Evolutionary conservation across 2,113 vertebrate species (phyloP).

Genomic region (Onychorhynchus coronatus): DNA sequence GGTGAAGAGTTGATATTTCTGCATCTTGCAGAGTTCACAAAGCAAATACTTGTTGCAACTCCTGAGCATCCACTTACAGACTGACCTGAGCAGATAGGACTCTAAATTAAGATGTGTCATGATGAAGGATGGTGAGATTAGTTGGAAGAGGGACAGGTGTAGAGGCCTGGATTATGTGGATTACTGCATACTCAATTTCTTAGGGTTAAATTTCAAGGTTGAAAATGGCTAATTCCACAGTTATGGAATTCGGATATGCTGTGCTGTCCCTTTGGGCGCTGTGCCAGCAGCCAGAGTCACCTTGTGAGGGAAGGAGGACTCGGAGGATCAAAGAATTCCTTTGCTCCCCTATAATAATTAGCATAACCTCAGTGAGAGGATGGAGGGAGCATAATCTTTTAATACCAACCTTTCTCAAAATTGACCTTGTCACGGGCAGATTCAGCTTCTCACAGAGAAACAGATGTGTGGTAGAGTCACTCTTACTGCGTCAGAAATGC

Average conservation of each 20-base stretch:
- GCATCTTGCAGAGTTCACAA: background rate
- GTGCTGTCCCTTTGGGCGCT: background rate
- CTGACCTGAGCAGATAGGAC: conserved; percentile 1
- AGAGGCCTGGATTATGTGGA: conserved; percentile 53
- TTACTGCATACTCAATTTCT: conserved; percentile 32
- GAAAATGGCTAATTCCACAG: background rate
- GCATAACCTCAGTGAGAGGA: background rate
- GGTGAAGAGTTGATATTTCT: background rate
- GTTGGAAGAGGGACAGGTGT: conserved; percentile 52
- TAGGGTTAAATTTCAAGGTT: conserved; percentile 35
- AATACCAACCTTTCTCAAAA: conserved; percentile 57
- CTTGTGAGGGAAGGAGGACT: background rate
- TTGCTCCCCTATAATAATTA: conserved; percentile 41
- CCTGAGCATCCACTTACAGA: background rate
- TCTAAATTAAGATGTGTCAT: conserved; percentile 54
- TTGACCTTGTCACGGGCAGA: conserved; percentile 36
- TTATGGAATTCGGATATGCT: background rate
- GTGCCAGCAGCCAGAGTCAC: background rate
- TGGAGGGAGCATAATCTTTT: conserved; percentile 64
- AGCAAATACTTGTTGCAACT: background rate
- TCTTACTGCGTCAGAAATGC: background rate
- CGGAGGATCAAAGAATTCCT: conserved; percentile 42
- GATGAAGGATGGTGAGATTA: conserved; percentile 51
- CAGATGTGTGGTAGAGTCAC: background rate
- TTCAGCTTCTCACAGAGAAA: background rate